These are phyloP conservation scores for Pollenia amentaria DNA, from an alignment of 2,888 invertebrate genomes.

Conservation along the genomic window DNA sequence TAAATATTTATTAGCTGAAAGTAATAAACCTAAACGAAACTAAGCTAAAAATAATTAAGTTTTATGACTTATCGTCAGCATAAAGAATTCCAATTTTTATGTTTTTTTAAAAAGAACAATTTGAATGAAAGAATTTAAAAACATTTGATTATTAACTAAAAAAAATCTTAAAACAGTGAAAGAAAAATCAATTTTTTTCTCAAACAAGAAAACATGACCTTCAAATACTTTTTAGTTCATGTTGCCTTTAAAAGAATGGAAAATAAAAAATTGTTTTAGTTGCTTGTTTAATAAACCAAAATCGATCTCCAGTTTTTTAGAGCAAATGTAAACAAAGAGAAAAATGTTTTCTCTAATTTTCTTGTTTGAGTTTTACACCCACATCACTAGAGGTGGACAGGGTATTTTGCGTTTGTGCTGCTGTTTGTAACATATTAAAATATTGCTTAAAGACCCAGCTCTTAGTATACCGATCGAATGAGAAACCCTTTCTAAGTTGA, in stretches of 20 bases:
- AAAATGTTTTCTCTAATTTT: not conserved
- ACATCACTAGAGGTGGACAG: too few relatives aligned
- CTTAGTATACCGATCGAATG: too few relatives aligned
- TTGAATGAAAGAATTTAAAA: not conserved
- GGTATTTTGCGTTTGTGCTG: not conserved
- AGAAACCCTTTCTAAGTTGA: too few relatives aligned
- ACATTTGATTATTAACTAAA: not conserved
- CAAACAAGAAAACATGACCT: conserved; percentile 7
- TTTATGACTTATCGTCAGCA: not conserved
- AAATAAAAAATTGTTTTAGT: not conserved
- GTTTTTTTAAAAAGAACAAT: not conserved
- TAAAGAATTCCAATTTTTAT: conserved; percentile 9
- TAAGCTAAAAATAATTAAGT: not conserved
- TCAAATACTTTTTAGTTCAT: conserved; percentile 16
- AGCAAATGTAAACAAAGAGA: not conserved
- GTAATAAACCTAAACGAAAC: conserved; percentile 5
- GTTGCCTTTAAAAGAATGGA: conserved; percentile 11
- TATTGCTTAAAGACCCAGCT: too few relatives aligned
- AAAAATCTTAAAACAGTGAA: not conserved
- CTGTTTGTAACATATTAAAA: not conserved
- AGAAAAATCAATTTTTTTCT: not conserved
- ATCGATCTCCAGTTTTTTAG: conserved; percentile 32
- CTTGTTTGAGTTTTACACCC: not conserved
- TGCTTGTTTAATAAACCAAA: conserved; percentile 6
- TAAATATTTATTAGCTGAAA: not conserved